phyloP scores from a whole-genome alignment of 2,888 invertebrate genomes.

The Troglohyphantes excavatus region DNA sequence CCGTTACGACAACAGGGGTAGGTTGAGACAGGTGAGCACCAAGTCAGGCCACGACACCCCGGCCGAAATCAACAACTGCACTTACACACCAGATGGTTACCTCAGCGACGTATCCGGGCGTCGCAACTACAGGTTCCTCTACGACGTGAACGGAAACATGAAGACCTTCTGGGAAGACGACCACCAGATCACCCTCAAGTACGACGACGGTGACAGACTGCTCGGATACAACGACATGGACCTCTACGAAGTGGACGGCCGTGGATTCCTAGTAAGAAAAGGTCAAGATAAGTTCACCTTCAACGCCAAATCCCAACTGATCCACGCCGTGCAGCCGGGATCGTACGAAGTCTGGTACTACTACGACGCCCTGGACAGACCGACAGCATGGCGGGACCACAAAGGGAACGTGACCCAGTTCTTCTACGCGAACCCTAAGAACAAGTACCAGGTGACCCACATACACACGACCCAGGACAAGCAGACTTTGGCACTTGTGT shows the following conservation, averaged over 20 bases:
- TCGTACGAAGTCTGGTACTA: conserved; percentile 91
- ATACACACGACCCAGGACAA: conserved; percentile 96
- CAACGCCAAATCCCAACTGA: conserved; percentile 94
- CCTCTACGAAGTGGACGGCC: conserved; percentile 88
- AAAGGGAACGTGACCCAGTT: conserved; percentile 97
- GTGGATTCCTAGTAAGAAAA: conserved; percentile 95
- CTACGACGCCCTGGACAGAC: conserved; percentile 94
- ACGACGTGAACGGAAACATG: conserved; percentile 96
- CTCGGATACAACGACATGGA: conserved; percentile 81
- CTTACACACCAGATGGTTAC: conserved; percentile 97
- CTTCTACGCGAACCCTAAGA: conserved; percentile 95
- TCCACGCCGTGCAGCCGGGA: conserved; percentile 92
- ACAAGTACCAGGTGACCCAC: conserved; percentile 92
- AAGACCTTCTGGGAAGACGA: conserved; percentile 82
- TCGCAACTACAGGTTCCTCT: conserved; percentile 95
- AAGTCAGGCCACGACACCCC: conserved; percentile 95
- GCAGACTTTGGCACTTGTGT: conserved; percentile 93
- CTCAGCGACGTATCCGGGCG: conserved; percentile 94
- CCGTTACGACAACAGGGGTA: conserved; percentile 82
- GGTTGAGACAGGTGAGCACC: conserved; percentile 86
- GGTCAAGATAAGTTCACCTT: conserved; percentile 97
- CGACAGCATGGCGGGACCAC: conserved; percentile 94
- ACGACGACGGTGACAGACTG: conserved; percentile 82
- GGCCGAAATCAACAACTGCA: conserved; percentile 92
- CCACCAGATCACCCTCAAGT: conserved; percentile 81